phyloP scores from a whole-genome alignment of 1,140 invertebrate species.

The Achatina immaculata region DNA sequence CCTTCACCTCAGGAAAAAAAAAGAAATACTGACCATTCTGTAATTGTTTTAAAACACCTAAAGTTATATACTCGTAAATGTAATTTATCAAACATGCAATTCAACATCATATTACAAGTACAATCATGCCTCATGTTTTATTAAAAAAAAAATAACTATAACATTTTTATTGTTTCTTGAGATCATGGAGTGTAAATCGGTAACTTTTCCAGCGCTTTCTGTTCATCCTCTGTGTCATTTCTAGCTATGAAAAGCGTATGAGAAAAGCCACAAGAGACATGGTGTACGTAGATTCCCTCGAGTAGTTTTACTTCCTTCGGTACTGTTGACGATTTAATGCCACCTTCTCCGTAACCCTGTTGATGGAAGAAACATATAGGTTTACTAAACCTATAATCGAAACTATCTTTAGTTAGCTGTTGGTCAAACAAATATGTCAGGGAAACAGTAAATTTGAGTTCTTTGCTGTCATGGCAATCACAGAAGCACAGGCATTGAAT shows the following conservation, averaged over 20 bases:
- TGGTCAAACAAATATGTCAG: not conserved
- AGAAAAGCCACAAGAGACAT: slow-evolving; percentile 85
- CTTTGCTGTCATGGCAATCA: too few species aligned
- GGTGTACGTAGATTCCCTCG: slow-evolving; percentile 84
- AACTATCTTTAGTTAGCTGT: not conserved
- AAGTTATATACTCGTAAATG: too few species aligned
- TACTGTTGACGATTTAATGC: slow-evolving; percentile 84
- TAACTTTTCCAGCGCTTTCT: slow-evolving; percentile 76
- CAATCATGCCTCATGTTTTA: not conserved
- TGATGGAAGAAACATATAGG: slow-evolving; percentile 35
- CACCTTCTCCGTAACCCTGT: slow-evolving; percentile 89
- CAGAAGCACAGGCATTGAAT: too few species aligned
- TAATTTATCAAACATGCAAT: too few species aligned
- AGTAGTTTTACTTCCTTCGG: slow-evolving; percentile 91
- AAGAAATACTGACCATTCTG: too few species aligned
- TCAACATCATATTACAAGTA: not conserved
- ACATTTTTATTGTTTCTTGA: too few species aligned
- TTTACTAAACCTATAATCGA: not conserved
- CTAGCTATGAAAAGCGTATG: slow-evolving; percentile 84
- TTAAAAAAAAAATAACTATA: not conserved
- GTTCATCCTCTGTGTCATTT: slow-evolving; percentile 79
- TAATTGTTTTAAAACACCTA: too few species aligned
- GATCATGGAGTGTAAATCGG: slow-evolving; percentile 71
- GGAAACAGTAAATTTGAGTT: too few species aligned
- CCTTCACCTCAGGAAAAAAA: too few species aligned